These are phyloP conservation scores for Scarus forsteni DNA, from an alignment of 2,797 vertebrate genomes.

Conservation along the genomic window DNA sequence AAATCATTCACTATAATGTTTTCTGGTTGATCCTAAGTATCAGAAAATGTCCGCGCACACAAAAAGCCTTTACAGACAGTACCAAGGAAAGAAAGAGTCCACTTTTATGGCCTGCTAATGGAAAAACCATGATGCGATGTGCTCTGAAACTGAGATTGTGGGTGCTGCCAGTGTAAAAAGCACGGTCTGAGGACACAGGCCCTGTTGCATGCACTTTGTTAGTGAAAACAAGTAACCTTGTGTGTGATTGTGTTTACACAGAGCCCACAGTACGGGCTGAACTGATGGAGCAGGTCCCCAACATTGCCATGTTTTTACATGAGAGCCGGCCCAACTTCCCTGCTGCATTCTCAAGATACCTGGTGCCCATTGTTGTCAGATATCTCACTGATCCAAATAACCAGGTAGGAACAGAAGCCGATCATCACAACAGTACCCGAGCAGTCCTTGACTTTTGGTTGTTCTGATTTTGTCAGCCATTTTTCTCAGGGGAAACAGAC, in stretches of 20 bases:
- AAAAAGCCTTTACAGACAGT: too few species aligned
- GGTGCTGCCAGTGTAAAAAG: too few species aligned
- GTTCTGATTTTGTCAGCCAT: not conserved
- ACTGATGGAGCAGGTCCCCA: conserved; percentile 93
- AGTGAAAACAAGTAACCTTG: not conserved
- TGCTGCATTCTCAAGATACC: conserved; percentile 88
- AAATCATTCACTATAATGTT: too few species aligned
- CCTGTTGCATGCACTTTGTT: not conserved
- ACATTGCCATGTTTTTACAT: conserved; percentile 91
- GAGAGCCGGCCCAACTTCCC: conserved; percentile 91
- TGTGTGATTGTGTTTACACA: conserved; percentile 60
- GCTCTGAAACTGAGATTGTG: too few species aligned
- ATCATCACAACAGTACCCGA: not conserved
- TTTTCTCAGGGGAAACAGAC: not conserved
- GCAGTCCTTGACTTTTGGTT: not conserved
- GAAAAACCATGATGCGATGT: too few species aligned
- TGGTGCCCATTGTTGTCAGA: conserved; percentile 89
- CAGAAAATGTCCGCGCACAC: too few species aligned
- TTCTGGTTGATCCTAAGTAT: too few species aligned
- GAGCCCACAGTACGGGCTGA: conserved; percentile 92
- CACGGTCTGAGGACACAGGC: too few species aligned
- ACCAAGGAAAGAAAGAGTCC: too few species aligned
- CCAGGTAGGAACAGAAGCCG: conserved; percentile 81
- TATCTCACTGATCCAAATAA: conserved; percentile 93
- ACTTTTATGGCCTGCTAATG: too few species aligned